A percentile compares a stretch with the other conserved stretches of the same genome.
These are phyloP conservation scores for Sebastes itinus DNA, from an alignment of 2,797 vertebrate genomes.

Conservation along the genomic window DNA sequence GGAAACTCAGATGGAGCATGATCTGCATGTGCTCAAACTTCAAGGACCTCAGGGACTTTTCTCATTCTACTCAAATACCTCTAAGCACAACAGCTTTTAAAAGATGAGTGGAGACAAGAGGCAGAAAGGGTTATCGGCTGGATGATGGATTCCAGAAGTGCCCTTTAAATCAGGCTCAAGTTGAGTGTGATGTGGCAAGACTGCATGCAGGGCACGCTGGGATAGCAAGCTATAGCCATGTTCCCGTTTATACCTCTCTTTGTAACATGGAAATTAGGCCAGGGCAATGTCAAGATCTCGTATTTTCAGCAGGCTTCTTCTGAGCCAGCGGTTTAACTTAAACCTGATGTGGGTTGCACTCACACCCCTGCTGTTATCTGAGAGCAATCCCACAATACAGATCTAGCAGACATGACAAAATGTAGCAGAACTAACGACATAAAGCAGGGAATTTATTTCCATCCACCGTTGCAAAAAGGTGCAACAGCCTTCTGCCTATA, in stretches of 20 bases:
- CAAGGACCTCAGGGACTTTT: neutral
- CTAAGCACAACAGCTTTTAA: neutral
- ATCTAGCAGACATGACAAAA: slow-evolving; percentile 19
- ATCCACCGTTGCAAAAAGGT: neutral
- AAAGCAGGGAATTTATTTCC: neutral
- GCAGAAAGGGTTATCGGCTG: neutral
- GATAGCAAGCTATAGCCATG: slow-evolving; percentile 18
- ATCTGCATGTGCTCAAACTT: neutral
- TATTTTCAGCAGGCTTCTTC: slow-evolving; percentile 29
- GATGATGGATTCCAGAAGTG: slow-evolving; percentile 32
- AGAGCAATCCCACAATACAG: slow-evolving; percentile 26
- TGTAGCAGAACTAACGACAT: neutral
- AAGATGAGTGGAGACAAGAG: neutral
- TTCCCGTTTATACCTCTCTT: slow-evolving; percentile 45
- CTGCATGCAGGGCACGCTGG: slow-evolving; percentile 34
- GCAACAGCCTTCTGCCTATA: neutral
- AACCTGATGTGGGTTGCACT: slow-evolving; percentile 62
- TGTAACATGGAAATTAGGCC: slow-evolving; percentile 44
- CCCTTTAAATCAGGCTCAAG: slow-evolving; percentile 46
- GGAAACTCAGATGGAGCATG: neutral
- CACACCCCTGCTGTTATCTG: slow-evolving; percentile 22
- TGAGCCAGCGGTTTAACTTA: slow-evolving; percentile 53
- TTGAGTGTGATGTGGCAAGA: slow-evolving; percentile 51
- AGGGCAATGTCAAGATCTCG: slow-evolving; percentile 47
- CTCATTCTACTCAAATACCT: neutral